phyloP scores from a whole-genome alignment of 2,113 vertebrate genomes.

The Elephas maximus region DNA sequence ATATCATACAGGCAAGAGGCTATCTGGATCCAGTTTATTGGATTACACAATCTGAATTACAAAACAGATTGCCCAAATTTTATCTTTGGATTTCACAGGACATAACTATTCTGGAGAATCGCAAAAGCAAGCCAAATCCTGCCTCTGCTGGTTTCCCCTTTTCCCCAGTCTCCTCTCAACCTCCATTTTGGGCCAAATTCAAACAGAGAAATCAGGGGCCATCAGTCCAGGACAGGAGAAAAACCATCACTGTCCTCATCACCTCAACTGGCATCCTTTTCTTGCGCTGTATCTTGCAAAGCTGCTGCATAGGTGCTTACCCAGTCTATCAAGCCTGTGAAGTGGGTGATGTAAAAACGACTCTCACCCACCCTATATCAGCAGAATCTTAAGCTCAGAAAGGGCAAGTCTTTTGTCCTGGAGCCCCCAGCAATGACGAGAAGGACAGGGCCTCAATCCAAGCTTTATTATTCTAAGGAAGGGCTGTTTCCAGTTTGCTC shows the following conservation, averaged over 20 bases:
- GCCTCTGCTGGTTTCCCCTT: neutral
- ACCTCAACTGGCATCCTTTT: neutral
- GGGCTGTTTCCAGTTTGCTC: neutral
- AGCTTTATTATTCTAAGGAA: neutral
- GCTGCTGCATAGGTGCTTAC: neutral
- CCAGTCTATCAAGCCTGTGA: neutral
- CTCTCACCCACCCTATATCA: neutral
- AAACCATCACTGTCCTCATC: neutral
- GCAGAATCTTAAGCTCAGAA: neutral
- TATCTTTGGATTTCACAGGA: neutral
- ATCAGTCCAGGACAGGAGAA: neutral
- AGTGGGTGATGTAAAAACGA: neutral
- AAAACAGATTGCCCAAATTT: neutral
- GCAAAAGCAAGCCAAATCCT: neutral
- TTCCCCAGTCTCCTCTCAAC: neutral
- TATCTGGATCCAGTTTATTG: neutral
- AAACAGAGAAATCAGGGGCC: neutral
- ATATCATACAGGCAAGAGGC: constrained; percentile 46
- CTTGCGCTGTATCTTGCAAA: neutral
- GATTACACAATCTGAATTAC: neutral
- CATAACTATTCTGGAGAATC: neutral
- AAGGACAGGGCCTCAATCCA: neutral
- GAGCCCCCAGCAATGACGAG: neutral
- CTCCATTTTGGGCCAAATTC: neutral
- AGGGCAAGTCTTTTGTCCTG: neutral